Base-by-base conservation (phyloP, 2,113 vertebrate genomes). In the Australoheros scitulus region DNA sequence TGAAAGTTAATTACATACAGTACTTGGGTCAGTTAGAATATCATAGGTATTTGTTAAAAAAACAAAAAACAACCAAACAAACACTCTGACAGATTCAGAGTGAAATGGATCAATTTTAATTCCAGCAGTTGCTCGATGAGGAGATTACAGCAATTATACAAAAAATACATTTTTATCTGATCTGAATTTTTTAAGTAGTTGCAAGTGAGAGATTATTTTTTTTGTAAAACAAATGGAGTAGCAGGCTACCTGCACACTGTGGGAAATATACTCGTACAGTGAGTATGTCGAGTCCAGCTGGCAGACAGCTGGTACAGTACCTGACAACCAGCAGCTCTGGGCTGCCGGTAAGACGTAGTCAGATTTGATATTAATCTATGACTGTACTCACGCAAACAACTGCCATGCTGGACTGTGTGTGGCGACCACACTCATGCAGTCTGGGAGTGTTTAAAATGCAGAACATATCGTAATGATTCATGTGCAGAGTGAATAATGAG, bases 181-280 rank as follows among this genome's bases (percentile, higher is more conserved):
- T 43, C 13, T 47, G 6, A 47, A 47, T 0, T 3, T 29, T 70
- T 20, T 15, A 50, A 11, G 9, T 47, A 14, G 14, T 50, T 70
- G 47, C 11, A 24, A 70, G 22, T 24, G 18, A 50, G 26, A 1
- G 0, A 29, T 0, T 0, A 68, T 68, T 47, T 26, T 47, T 26
- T 26, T 0, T 70, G 22, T 70, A 29, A 70, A 11, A 0, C 64
- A 50, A 68, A 68, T 0, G 0, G 8, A 7, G 41, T 26, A 50
- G 29, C 0, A 3, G 22, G 41, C 22, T 29, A 29, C 26, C 41
- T 47, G 41, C 17, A 0, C 24, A 0, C 0, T 70, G 41, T 47
- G 10, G 43, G 22, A 47, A 47, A 47, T 6, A 15, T 11, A 5
- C 43, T 17, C 3, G 17, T 11, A 9, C 26, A 11, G 64, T 1